These are phyloP conservation scores for Drosophila equinoxialis DNA, from an alignment of 1,140 invertebrate genomes.

Conservation along the genomic window DNA sequence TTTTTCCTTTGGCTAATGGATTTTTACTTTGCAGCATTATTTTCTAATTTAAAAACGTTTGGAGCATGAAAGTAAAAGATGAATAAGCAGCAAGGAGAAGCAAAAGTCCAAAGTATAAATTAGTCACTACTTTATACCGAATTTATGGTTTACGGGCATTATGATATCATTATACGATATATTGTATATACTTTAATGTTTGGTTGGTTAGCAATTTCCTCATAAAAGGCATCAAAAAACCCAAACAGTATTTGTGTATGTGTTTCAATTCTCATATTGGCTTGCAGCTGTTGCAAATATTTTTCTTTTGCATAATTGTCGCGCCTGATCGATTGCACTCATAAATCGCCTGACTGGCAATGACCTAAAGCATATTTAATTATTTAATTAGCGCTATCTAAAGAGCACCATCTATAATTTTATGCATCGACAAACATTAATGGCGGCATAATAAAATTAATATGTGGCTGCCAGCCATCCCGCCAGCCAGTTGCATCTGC, in stretches of 20 bases:
- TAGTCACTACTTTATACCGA: slow-evolving; percentile 11
- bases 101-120: slow-evolving; percentile 1
- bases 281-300: slow-evolving; percentile 48
- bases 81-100: slow-evolving; percentile 6
- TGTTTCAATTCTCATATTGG: slow-evolving; percentile 16
- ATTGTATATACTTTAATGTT: neutral
- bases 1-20: slow-evolving; percentile 22
- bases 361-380: slow-evolving; percentile 79
- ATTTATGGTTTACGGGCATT: slow-evolving; percentile 43
- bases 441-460: slow-evolving; percentile 71
- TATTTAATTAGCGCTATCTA: slow-evolving; percentile 80
- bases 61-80: neutral
- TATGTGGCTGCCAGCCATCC: slow-evolving; percentile 51
- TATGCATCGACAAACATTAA: slow-evolving; percentile 76
- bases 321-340: slow-evolving; percentile 63
- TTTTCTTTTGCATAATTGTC: slow-evolving; percentile 64
- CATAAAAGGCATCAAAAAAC: neutral
- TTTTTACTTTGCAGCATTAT: slow-evolving; percentile 39
- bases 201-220: neutral
- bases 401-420: slow-evolving; percentile 76
- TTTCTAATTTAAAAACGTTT: slow-evolving; percentile 40
- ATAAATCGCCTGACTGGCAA: slow-evolving; percentile 61
- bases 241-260: slow-evolving; percentile 29
- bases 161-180: slow-evolving; percentile 1
- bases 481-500: slow-evolving; percentile 36